Evolutionary conservation across 2,888 invertebrate species (phyloP).

Genomic region (Acleris cristana): DNA sequence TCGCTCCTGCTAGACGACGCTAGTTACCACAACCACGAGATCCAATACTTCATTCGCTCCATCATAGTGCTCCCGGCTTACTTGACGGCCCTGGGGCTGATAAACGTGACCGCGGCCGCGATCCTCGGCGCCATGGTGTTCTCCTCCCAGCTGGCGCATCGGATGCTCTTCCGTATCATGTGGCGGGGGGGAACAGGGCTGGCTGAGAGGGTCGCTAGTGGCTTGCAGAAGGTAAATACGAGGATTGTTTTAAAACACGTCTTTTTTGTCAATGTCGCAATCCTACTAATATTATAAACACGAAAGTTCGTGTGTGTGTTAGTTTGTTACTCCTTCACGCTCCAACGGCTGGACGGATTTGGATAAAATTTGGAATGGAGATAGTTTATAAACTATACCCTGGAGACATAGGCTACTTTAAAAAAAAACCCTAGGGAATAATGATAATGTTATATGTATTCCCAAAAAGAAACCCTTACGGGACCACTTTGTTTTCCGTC

Average conservation of each 20-base stretch:
- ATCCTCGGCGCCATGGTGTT: constrained; percentile 84
- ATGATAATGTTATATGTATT: too few relatives aligned
- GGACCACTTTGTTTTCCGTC: too few relatives aligned
- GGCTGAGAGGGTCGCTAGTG: constrained; percentile 86
- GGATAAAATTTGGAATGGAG: too few relatives aligned
- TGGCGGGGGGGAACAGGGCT: constrained; percentile 73
- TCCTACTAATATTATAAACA: too few relatives aligned
- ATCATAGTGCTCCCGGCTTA: constrained; percentile 85
- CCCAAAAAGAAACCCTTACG: too few relatives aligned
- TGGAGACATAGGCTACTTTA: too few relatives aligned
- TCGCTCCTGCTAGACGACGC: constrained; percentile 61
- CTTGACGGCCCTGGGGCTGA: constrained; percentile 84
- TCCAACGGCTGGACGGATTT: too few relatives aligned
- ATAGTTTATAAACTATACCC: too few relatives aligned
- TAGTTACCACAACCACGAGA: constrained; percentile 65
- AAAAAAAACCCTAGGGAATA: too few relatives aligned
- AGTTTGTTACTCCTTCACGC: too few relatives aligned
- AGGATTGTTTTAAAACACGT: neutral
- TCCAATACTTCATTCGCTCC: constrained; percentile 71
- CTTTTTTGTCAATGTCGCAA: too few relatives aligned
- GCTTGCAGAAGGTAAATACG: constrained; percentile 76
- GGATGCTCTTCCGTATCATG: constrained; percentile 83
- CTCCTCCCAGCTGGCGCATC: constrained; percentile 88
- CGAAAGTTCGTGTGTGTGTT: too few relatives aligned
- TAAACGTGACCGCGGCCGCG: constrained; percentile 80